phyloP scores from a whole-genome alignment of 2,113 vertebrate species.

The Bubalus kerabau region DNA sequence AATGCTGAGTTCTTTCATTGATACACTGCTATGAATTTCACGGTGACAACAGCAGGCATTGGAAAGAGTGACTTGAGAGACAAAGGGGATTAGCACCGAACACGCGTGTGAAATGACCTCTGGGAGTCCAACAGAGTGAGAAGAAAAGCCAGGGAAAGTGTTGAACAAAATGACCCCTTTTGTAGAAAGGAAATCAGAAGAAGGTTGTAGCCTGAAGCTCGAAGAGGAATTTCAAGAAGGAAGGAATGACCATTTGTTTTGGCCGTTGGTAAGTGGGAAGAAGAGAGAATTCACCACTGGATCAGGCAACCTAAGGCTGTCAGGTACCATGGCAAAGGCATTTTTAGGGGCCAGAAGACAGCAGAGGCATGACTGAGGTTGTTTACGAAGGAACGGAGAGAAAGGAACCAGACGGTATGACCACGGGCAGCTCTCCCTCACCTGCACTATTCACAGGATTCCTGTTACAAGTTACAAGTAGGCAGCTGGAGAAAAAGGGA shows the following conservation, averaged over 20 bases:
- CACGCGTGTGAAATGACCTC: not conserved
- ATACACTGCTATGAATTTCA: not conserved
- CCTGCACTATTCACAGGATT: not conserved
- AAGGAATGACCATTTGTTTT: not conserved
- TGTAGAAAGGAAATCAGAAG: not conserved
- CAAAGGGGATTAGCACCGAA: fast-evolving
- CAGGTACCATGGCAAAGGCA: not conserved
- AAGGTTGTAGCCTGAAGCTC: not conserved
- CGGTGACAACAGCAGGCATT: not conserved
- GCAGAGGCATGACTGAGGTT: not conserved
- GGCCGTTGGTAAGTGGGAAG: not conserved
- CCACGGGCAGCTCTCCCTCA: not conserved
- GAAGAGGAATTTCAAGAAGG: not conserved
- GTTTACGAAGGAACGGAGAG: not conserved
- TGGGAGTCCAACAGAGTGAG: not conserved
- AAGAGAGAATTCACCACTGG: not conserved
- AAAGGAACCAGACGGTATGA: not conserved
- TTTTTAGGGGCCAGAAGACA: not conserved
- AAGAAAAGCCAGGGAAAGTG: not conserved
- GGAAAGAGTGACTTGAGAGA: not conserved
- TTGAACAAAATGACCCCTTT: not conserved
- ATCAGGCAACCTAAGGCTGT: not conserved
- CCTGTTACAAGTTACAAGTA: not conserved
- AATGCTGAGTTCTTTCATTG: no score
- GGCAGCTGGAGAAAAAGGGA: not conserved